Evolutionary conservation across 2,113 vertebrate species (phyloP).

Genomic region (Lagenorhynchus albirostris): DNA sequence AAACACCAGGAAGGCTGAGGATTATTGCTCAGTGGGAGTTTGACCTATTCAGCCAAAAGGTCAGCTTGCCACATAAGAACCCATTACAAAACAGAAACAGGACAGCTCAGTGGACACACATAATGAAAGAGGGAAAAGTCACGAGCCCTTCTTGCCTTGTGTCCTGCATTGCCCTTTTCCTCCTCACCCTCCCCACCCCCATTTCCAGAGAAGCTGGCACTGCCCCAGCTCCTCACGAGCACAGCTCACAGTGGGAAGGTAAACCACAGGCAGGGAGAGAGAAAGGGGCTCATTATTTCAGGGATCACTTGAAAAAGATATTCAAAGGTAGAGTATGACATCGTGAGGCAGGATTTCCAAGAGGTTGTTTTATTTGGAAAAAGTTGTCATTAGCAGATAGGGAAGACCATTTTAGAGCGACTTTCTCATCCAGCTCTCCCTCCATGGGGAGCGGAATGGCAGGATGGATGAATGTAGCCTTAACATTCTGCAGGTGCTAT

Average conservation of each 20-base stretch:
- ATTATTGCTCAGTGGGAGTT: conserved; percentile 53
- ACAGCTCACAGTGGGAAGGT: background rate
- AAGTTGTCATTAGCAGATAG: background rate
- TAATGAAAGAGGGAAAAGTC: conserved; percentile 56
- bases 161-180: conserved; percentile 57
- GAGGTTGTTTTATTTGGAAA: background rate
- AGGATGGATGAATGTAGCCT: background rate
- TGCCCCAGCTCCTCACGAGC: background rate
- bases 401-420: background rate
- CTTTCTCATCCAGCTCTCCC: background rate
- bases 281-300: background rate
- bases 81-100: conserved; percentile 64
- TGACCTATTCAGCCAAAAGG: conserved; percentile 79
- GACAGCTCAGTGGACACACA: conserved; percentile 71
- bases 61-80: conserved; percentile 75
- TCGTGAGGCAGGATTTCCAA: background rate
- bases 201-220: background rate
- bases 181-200: background rate
- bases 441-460: accelerated
- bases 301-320: background rate
- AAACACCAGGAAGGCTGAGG: conserved; percentile 27
- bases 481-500: background rate
- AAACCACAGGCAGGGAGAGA: background rate
- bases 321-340: background rate
- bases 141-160: background rate